phyloP scores from a whole-genome alignment of 2,888 invertebrate genomes.

The Brachypalpus laphriformis region DNA sequence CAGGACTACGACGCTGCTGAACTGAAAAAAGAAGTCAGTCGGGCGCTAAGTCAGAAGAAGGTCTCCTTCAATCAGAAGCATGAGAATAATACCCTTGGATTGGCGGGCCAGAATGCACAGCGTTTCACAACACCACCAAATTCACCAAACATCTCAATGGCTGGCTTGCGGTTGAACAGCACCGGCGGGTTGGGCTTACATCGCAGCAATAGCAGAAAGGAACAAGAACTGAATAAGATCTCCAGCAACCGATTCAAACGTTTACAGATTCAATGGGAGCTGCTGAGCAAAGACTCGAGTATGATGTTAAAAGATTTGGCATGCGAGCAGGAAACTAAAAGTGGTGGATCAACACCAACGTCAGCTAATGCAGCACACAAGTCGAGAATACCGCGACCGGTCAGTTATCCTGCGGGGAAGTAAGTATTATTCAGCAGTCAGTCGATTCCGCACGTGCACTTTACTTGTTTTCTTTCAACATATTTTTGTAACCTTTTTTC shows the following conservation, averaged over 20 bases:
- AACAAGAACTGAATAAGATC: conserved; percentile 81
- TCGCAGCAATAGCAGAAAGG: conserved; percentile 72
- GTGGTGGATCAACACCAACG: conserved; percentile 82
- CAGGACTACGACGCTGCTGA: conserved; percentile 81
- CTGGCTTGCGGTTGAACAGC: conserved; percentile 74
- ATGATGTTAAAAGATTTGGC: conserved; percentile 81
- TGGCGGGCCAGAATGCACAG: conserved; percentile 72
- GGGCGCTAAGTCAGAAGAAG: conserved; percentile 82
- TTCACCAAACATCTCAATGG: conserved; percentile 89
- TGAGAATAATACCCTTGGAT: conserved; percentile 58
- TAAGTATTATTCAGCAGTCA: conserved; percentile 75
- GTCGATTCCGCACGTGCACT: conserved; percentile 25
- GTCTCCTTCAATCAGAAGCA: conserved; percentile 81
- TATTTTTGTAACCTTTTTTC: conserved; percentile 17
- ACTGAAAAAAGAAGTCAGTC: conserved; percentile 82
- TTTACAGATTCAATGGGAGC: conserved; percentile 83
- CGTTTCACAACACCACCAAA: conserved; percentile 88
- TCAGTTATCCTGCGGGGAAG: conserved; percentile 83
- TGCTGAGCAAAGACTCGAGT: conserved; percentile 82
- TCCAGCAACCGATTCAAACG: conserved; percentile 83
- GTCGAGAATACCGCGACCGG: conserved; percentile 82
- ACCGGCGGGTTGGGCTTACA: conserved; percentile 73
- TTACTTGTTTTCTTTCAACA: conserved; percentile 6
- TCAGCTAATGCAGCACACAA: conserved; percentile 79
- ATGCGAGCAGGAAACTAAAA: conserved; percentile 81